A percentile compares a stretch with the other conserved stretches of the same genome.
These are phyloP conservation scores for Lycophotia porphyrea DNA, from an alignment of 2,888 invertebrate genomes.

Conservation along the genomic window DNA sequence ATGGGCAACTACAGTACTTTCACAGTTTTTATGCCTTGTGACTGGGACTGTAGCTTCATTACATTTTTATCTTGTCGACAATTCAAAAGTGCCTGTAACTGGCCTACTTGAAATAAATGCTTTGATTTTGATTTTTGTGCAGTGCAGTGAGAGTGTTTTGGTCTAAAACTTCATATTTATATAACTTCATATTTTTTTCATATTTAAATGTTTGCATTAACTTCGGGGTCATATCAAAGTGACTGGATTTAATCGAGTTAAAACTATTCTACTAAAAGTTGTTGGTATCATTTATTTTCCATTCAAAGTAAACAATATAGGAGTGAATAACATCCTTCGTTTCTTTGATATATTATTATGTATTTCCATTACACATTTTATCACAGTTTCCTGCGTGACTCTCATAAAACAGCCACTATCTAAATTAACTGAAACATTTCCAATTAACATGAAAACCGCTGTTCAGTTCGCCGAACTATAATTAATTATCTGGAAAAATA, in stretches of 20 bases:
- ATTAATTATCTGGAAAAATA: constrained; percentile 52
- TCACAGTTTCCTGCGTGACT: constrained; percentile 27
- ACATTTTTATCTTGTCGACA: too few species aligned
- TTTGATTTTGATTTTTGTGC: too few species aligned
- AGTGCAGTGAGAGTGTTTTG: constrained; percentile 18
- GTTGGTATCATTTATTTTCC: constrained; percentile 24
- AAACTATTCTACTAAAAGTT: constrained; percentile 18
- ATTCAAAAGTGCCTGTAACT: too few species aligned
- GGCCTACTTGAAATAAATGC: too few species aligned
- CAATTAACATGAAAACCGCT: constrained; percentile 46
- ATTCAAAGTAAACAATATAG: constrained; percentile 20
- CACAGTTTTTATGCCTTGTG: too few species aligned
- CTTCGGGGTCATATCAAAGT: constrained; percentile 36
- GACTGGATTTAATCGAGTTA: constrained; percentile 20
- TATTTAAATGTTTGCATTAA: constrained; percentile 27
- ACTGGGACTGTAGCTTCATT: too few species aligned
- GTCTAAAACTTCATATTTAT: constrained; percentile 19
- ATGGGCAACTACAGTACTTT: too few species aligned
- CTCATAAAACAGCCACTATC: constrained; percentile 29
- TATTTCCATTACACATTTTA: constrained; percentile 33
- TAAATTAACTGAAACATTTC: constrained; percentile 45
- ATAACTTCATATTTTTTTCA: too few species aligned
- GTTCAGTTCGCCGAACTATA: constrained; percentile 31
- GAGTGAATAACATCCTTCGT: background rate
- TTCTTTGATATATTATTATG: constrained; percentile 6